A percentile compares a stretch with the other conserved stretches of the same genome.
These are phyloP conservation scores for Didymodactylos carnosus DNA, from an alignment of 2,888 invertebrate genomes.

Conservation along the genomic window DNA sequence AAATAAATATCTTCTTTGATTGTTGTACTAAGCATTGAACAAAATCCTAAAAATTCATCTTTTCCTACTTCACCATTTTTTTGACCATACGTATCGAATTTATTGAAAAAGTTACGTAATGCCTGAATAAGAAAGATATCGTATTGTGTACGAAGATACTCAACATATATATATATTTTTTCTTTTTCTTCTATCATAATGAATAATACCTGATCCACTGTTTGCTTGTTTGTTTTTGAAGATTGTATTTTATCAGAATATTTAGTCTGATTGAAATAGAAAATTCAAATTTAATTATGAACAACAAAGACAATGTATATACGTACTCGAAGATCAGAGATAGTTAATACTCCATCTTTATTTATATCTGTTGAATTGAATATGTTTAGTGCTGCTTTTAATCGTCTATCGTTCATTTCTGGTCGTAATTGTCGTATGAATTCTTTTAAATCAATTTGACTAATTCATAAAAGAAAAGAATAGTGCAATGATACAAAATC, in stretches of 20 bases:
- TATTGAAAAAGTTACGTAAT: background rate
- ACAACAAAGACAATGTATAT: background rate
- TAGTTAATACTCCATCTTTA: background rate
- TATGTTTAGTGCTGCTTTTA: background rate
- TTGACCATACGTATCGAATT: background rate
- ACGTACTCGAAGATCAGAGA: background rate
- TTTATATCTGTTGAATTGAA: background rate
- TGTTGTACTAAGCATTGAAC: background rate
- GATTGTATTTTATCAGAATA: background rate
- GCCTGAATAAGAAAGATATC: background rate
- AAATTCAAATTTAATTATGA: background rate
- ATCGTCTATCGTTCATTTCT: background rate
- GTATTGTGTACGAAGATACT: too few relatives aligned
- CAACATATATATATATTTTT: background rate
- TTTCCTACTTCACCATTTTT: background rate
- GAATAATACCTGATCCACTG: background rate
- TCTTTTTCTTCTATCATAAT: too few relatives aligned
- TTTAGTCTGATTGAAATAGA: background rate
- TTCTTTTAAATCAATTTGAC: background rate
- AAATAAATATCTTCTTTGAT: background rate
- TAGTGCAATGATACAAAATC: too few relatives aligned
- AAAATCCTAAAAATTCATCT: background rate
- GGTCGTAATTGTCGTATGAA: background rate
- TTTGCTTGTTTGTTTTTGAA: background rate
- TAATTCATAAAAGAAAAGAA: too few relatives aligned